Conservation (phyloP, 2,113 vertebrate genomes). For the Plectropomus leopardus region DNA sequence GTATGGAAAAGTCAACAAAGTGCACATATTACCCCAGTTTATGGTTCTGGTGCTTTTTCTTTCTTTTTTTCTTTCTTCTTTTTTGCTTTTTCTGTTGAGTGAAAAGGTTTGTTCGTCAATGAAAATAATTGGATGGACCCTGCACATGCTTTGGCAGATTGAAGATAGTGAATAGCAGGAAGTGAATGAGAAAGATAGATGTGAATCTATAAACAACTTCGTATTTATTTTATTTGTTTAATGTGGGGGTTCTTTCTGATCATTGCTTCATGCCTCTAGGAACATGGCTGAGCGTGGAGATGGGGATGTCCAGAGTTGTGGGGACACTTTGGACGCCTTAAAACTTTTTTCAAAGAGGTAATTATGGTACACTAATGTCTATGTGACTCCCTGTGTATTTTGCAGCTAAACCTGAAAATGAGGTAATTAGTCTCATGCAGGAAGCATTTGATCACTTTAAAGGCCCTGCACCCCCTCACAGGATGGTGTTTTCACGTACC, state of each 20-base stretch:
- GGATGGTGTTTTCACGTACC: not conserved
- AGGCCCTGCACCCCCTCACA: not conserved
- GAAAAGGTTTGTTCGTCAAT: not conserved
- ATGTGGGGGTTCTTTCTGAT: too few relatives aligned
- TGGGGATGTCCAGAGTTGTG: rapidly evolving
- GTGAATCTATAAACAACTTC: not conserved
- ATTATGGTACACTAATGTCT: not conserved
- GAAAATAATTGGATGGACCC: not conserved
- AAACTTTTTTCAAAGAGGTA: not conserved
- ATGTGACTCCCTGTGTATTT: not conserved
- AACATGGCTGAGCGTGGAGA: constrained; percentile 48
- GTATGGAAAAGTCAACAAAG: too few relatives aligned
- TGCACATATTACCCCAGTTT: too few relatives aligned
- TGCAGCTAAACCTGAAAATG: not conserved
- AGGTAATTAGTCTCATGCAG: not conserved
- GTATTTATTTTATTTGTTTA: not conserved
- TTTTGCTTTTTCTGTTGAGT: too few relatives aligned
- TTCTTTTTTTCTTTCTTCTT: too few relatives aligned
- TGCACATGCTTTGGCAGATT: not conserved
- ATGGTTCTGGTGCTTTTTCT: not conserved
- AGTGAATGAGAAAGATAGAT: not conserved
- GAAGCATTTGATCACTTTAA: not conserved
- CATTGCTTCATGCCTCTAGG: constrained; percentile 4
- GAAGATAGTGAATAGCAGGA: too few relatives aligned
- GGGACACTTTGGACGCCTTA: constrained; percentile 14